Conservation (phyloP, 2,888 invertebrate genomes). For the Pyrrhia umbra region DNA sequence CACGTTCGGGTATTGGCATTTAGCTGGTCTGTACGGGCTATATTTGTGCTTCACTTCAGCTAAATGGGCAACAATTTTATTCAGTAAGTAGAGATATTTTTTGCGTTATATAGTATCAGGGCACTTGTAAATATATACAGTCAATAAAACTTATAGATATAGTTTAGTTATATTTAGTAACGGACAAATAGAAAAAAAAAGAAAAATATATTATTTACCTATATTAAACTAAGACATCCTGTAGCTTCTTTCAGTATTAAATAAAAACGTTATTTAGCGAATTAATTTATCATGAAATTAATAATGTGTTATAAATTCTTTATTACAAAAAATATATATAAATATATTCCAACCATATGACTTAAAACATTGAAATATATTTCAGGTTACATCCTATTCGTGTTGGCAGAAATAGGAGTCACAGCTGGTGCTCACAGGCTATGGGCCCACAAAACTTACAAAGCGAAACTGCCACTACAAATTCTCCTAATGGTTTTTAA, state of each 20-base stretch:
- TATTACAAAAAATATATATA: too few species aligned
- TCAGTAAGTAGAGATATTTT: conserved; percentile 63
- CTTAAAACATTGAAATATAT: conserved; percentile 4
- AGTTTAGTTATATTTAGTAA: too few species aligned
- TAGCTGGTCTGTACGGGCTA: conserved; percentile 69
- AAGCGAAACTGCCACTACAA: conserved; percentile 72
- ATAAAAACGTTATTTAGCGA: too few species aligned
- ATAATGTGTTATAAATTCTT: too few species aligned
- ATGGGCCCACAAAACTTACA: conserved; percentile 73
- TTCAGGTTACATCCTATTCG: conserved; percentile 62
- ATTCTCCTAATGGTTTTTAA: conserved; percentile 72
- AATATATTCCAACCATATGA: not conserved
- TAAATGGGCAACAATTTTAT: conserved; percentile 67
- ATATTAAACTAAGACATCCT: too few species aligned
- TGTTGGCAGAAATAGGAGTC: conserved; percentile 67
- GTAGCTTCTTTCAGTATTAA: too few species aligned
- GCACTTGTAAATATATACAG: too few species aligned
- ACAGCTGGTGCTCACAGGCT: conserved; percentile 74
- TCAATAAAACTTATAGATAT: too few species aligned
- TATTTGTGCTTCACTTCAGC: conserved; percentile 70
- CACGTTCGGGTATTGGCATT: conserved; percentile 68
- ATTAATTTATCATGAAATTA: too few species aligned
- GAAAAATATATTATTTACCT: too few species aligned
- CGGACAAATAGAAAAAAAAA: too few species aligned
- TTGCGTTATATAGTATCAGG: not conserved